phyloP scores from a whole-genome alignment of 2,113 vertebrate species.

The Syngnathoides biaculeatus region DNA sequence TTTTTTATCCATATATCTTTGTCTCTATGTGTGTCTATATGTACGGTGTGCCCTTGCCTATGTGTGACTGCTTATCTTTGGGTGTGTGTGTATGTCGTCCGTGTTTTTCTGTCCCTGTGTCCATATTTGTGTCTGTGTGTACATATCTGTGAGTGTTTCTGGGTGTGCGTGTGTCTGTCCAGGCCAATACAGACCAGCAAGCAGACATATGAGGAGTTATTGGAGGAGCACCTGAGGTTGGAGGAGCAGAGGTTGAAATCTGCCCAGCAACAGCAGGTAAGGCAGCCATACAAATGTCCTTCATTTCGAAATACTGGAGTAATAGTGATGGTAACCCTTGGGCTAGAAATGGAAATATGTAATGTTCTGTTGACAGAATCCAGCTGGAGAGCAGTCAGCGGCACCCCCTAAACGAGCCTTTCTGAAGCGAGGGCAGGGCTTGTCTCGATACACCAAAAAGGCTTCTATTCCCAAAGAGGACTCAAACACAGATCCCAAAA shows the following conservation, averaged over 20 bases:
- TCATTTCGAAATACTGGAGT: neutral
- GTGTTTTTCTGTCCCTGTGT: neutral
- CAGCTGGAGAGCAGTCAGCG: conserved; percentile 13
- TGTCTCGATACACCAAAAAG: conserved; percentile 80
- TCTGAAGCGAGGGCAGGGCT: conserved; percentile 86
- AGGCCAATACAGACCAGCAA: conserved; percentile 85
- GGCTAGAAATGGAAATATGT: neutral
- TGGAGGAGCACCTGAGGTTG: conserved; percentile 87
- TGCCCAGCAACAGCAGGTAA: conserved; percentile 73
- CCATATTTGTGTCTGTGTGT: too few relatives aligned
- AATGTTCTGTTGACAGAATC: conserved; percentile 19
- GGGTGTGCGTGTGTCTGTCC: conserved; percentile 1
- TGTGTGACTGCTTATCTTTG: neutral
- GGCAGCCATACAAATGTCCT: neutral
- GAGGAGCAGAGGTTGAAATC: conserved; percentile 81
- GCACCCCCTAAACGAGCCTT: conserved; percentile 79
- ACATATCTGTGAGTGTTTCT: too few relatives aligned
- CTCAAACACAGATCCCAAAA: conserved; percentile 45
- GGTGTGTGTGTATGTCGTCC: neutral
- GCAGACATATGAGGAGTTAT: conserved; percentile 87
- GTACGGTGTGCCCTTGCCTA: too few relatives aligned
- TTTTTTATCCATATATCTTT: too few relatives aligned
- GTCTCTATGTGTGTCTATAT: too few relatives aligned
- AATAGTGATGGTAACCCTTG: neutral
- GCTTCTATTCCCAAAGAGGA: conserved; percentile 38